Evolutionary conservation across 2,888 invertebrate species (phyloP).

Genomic region (Dasysyrphus tricinctus): DNA sequence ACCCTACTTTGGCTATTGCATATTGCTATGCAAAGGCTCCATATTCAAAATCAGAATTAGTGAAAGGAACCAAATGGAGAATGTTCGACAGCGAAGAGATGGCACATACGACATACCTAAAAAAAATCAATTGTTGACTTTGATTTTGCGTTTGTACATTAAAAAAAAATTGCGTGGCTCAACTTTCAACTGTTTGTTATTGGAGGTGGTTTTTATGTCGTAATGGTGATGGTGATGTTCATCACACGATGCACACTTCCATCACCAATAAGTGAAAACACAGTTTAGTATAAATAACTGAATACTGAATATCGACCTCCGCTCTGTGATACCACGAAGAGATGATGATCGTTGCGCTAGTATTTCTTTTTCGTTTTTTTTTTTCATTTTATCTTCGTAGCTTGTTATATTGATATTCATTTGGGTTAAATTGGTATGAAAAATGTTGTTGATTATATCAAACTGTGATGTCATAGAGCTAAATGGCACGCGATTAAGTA

Average conservation of each 20-base stretch:
- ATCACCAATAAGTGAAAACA: neutral
- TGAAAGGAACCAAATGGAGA: too few species aligned
- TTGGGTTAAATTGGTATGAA: neutral
- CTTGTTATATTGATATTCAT: constrained; percentile 8
- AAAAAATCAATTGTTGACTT: neutral
- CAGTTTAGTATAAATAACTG: neutral
- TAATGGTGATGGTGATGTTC: neutral
- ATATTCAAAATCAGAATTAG: too few species aligned
- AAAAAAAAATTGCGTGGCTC: neutral
- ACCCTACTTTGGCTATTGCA: too few species aligned
- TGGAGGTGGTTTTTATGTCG: neutral
- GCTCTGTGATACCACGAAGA: neutral
- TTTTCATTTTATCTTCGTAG: neutral
- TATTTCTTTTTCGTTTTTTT: neutral
- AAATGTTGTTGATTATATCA: constrained; percentile 42
- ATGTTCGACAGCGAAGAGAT: too few species aligned
- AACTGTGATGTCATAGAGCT: constrained; percentile 51
- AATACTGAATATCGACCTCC: neutral
- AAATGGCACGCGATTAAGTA: constrained; percentile 53
- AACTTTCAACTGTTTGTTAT: constrained; percentile 2
- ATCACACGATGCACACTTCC: neutral
- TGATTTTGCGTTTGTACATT: neutral
- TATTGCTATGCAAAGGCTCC: too few species aligned
- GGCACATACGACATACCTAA: too few species aligned
- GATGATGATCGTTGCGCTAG: constrained; percentile 2